Percentiles rank a stretch among this genome's conserved stretches.
phyloP scores from a whole-genome alignment of 2,888 invertebrate genomes.

The Limnephilus rhombicus region DNA sequence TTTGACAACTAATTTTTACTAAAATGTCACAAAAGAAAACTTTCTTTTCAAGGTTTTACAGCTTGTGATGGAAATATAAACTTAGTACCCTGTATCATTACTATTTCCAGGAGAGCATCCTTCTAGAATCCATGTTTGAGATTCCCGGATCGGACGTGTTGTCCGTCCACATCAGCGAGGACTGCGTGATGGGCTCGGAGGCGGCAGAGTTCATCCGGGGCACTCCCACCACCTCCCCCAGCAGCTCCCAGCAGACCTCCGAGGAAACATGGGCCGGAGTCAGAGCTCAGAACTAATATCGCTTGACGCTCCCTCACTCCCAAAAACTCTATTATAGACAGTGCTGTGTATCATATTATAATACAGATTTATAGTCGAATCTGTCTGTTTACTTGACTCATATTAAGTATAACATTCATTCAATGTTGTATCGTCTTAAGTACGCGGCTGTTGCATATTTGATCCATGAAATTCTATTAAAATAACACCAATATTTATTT shows the following conservation, averaged over 20 bases:
- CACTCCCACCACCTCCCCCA: constrained; percentile 68
- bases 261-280: constrained; percentile 65
- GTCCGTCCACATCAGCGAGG: constrained; percentile 92
- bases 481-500: too few relatives aligned
- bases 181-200: constrained; percentile 82
- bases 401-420: background rate
- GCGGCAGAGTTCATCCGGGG: constrained; percentile 77
- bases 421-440: background rate
- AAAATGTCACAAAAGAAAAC: too few relatives aligned
- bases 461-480: too few relatives aligned
- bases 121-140: constrained; percentile 98
- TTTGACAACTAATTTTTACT: too few relatives aligned
- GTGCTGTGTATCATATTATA: constrained; percentile 19
- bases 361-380: background rate
- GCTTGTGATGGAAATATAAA: background rate
- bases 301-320: background rate
- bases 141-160: constrained; percentile 96
- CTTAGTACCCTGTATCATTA: constrained; percentile 67
- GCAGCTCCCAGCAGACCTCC: constrained; percentile 68
- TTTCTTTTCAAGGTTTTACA: too few relatives aligned
- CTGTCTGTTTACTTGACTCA: background rate
- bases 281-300: constrained; percentile 62
- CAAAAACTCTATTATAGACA: background rate
- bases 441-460: too few relatives aligned
- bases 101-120: constrained; percentile 86